Evolutionary conservation across 1,140 invertebrate species (phyloP), one percentile per base, ranked within the genome.

Genomic region (Aphidius ervi): DNA sequence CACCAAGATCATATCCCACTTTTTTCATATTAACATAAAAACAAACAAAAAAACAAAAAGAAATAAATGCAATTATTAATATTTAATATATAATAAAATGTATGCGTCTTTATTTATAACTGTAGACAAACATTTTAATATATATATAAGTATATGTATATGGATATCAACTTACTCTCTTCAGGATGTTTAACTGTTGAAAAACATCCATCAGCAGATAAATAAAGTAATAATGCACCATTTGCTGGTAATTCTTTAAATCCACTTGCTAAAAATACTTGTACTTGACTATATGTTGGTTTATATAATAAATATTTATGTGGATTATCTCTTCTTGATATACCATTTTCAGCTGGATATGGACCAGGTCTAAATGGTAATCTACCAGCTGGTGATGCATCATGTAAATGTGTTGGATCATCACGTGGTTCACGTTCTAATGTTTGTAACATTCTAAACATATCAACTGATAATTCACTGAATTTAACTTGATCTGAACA

Each of bases 221-320:
- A 86, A 77, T 98, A 98, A 46, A 98, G 82, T 37, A 98, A 81
- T 60, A 98, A 82, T 43, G 92, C 94, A 53, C 94, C 94, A 74
- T 93, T 94, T 4, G 88, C 85, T 31, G 94, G 93, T 61, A 98
- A 82, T 78, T 98, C 95, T 79, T 95, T 95, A 75, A 95, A 95
- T 64, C 91, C 92, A 66, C 94, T 97, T 43, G 94, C 90, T 64
- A 98, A 82, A 80, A 97, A 97, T 23, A 97, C 92, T 75, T 96
- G 85, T 41, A 97, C 86, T 81, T 97, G 94, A 75, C 91, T 93
- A 70, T 96, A 90, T 52, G 93, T 95, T 47, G 95, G 95, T 77
- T 95, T 97, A 80, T 95, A 98, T 63, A 98, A 83, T 65, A 98
- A 83, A 81, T 97, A 97, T 81, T 98, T 98, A 83, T 98, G 95